These are phyloP conservation scores for Choreutis nemorana DNA, from an alignment of 2,888 invertebrate species.

Conservation along the genomic window DNA sequence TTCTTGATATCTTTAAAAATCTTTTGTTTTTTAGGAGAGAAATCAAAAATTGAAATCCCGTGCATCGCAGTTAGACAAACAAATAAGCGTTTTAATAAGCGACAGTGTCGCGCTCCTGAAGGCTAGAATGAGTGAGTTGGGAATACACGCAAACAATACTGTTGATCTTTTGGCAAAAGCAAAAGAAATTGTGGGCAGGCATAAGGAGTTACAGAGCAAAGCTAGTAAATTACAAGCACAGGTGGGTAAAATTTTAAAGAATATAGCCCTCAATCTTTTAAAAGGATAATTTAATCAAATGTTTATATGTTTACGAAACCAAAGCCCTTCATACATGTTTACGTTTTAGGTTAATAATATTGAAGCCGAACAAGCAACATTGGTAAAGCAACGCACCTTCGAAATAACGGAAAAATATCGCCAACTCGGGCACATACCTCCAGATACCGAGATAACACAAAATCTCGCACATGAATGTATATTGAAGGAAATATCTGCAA, in stretches of 20 bases:
- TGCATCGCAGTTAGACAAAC: constrained; percentile 90
- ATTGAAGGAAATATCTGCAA: constrained; percentile 85
- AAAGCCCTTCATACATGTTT: too few relatives aligned
- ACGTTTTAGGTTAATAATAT: constrained; percentile 64
- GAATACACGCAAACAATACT: constrained; percentile 86
- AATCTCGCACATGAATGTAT: constrained; percentile 82
- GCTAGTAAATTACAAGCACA: constrained; percentile 87
- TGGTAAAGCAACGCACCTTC: constrained; percentile 76
- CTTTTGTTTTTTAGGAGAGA: constrained; percentile 65
- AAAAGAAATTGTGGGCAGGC: constrained; percentile 90
- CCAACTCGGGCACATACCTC: constrained; percentile 60
- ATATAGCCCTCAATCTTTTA: constrained; percentile 5
- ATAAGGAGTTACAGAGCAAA: constrained; percentile 91
- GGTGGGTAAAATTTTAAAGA: constrained; percentile 47
- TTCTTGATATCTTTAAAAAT: too few relatives aligned
- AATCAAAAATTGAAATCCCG: constrained; percentile 84
- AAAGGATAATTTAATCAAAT: neutral
- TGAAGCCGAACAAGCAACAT: constrained; percentile 78
- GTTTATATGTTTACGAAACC: neutral
- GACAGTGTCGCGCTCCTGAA: constrained; percentile 91
- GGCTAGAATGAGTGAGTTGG: constrained; percentile 89
- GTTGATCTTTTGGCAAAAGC: constrained; percentile 86
- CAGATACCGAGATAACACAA: constrained; percentile 69
- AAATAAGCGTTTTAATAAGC: constrained; percentile 89
- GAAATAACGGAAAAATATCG: constrained; percentile 78